Conservation (phyloP, 2,888 invertebrate genomes). For the Axea sp. region DNA sequence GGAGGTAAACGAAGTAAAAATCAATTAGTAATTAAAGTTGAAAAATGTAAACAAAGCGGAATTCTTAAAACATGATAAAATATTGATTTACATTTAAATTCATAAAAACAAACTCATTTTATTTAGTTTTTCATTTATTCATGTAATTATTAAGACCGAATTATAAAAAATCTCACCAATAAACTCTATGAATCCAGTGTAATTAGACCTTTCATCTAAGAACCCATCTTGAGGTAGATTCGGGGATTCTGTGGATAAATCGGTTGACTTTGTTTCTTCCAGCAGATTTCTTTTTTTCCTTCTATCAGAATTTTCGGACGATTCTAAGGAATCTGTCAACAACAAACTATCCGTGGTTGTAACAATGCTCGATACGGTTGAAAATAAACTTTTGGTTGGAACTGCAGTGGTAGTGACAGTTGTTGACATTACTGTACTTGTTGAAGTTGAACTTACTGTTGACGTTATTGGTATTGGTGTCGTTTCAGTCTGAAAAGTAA, state of each 20-base stretch:
- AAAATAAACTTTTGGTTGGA: conserved; percentile 33
- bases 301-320: conserved; percentile 6
- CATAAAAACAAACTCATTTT: too few relatives aligned
- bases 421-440: conserved; percentile 32
- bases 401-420: conserved; percentile 56
- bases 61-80: too few relatives aligned
- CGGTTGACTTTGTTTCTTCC: conserved; percentile 71
- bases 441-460: conserved; percentile 23
- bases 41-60: too few relatives aligned
- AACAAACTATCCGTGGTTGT: conserved; percentile 40
- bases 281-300: conserved; percentile 65
- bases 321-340: conserved; percentile 34
- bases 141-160: too few relatives aligned
- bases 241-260: conserved; percentile 68
- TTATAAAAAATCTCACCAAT: too few relatives aligned
- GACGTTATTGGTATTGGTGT: conserved; percentile 28
- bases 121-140: too few relatives aligned
- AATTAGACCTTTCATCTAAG: conserved; percentile 88
- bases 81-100: too few relatives aligned
- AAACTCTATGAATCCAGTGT: conserved; percentile 91
- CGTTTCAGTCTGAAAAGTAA: conserved; percentile 3
- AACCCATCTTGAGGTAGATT: conserved; percentile 85
- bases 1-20: too few relatives aligned
- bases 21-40: too few relatives aligned
- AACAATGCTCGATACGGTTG: conserved; percentile 32